Base-by-base conservation (phyloP, 2,113 vertebrate genomes). In the Alces alces region DNA sequence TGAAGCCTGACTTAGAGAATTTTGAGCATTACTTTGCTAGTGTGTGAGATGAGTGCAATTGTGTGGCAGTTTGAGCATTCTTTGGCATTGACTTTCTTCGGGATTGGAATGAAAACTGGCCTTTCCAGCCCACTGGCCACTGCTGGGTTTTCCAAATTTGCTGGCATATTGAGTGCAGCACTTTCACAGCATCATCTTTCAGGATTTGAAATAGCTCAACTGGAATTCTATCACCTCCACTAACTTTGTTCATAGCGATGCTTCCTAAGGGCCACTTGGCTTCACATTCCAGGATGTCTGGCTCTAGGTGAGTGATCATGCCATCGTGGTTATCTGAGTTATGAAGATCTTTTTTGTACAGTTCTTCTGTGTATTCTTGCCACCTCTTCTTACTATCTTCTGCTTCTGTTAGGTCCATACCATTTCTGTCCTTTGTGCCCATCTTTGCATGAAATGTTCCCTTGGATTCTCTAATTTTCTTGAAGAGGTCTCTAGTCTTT, bases 121-220 rank as follows among this genome's bases (percentile, higher is more conserved):
- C 16, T 1, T 66, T n/a, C 16, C 16, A 66, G 33, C 0, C 61
- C 16, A n/a, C 0, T 66, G 61, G 16, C 0, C 33, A 66, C 16
- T n/a, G 33, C 7, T 66, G 16, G n/a, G 61, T n/a, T 66, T 66
- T n/a, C 7, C 61, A 66, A 17, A 66, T n/a, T 66, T 66, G 33
- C 33, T 66, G 61, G 33, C 61, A n/a, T 64, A 64, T 8, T 66
- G 33, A 19, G 1, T n/a, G 61, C 3, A n/a, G 33, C 0, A n/a
- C 33, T 66, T 66, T 66, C 16, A 66, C 61, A 66, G 33, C 61
- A 66, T n/a, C 16, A 66, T 66, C 61, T 66, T 66, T 66, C 4
- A 66, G 7, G 33, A 66, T 66, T 66, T 66, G 7, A 66, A 66
- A n/a, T 19, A n/a, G 16, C 61, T 66, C 33, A 66, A 64, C 16